These are phyloP conservation scores for Beroe ovata DNA, from an alignment of 37 sponge, comb jelly and placozoan species.

Conservation along the genomic window DNA sequence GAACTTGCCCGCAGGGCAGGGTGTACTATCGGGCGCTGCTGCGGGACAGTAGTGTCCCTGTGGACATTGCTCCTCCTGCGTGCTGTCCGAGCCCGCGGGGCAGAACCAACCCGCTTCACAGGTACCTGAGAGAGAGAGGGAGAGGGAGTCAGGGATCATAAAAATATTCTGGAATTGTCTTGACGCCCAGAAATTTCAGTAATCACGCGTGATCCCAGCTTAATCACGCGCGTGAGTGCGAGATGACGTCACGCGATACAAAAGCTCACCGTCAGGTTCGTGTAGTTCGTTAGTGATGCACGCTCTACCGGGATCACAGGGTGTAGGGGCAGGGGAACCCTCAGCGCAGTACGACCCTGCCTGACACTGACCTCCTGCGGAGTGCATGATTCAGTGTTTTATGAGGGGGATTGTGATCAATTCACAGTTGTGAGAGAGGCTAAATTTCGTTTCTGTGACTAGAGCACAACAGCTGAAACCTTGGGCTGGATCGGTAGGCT, in stretches of 20 bases:
- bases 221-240: too few species aligned
- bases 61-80: neutral
- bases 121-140: constrained; percentile 1
- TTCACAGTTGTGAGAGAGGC: too few species aligned
- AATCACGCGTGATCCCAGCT: too few species aligned
- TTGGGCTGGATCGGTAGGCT: constrained; percentile 41
- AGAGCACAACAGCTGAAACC: too few species aligned
- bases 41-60: constrained; percentile 20
- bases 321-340: constrained; percentile 12
- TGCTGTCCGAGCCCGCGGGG: neutral
- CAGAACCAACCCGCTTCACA: constrained; percentile 65
- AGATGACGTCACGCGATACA: too few species aligned
- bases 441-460: too few species aligned
- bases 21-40: neutral
- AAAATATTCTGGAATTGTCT: too few species aligned
- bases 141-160: too few species aligned
- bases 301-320: constrained; percentile 21
- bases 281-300: constrained; percentile 38
- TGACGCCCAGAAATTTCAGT: too few species aligned
- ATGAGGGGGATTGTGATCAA: too few species aligned
- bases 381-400: neutral
- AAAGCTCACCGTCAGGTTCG: constrained; percentile 30
- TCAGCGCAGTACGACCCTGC: constrained; percentile 31
- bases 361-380: constrained; percentile 50
- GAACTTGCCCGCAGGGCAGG: neutral